Conservation (phyloP, 2,888 invertebrate species). For the Caenorhabditis doughertyi region DNA sequence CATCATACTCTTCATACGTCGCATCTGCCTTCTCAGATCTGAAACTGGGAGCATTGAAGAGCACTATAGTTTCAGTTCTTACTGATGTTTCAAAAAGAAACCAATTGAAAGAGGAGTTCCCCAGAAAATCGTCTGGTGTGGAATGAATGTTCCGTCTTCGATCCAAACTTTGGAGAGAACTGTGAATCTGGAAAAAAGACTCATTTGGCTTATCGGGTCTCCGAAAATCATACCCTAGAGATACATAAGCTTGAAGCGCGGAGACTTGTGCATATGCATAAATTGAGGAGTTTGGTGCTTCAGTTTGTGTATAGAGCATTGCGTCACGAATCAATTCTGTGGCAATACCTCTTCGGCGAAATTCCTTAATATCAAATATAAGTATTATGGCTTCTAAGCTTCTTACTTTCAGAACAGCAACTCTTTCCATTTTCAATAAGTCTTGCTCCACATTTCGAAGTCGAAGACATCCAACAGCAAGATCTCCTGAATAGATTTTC, state of each 20-base stretch:
- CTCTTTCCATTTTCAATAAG: slow-evolving; percentile 58
- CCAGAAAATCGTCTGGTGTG: slow-evolving; percentile 62
- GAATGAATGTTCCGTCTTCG: slow-evolving; percentile 61
- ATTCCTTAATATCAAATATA: slow-evolving; percentile 18
- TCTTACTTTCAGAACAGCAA: slow-evolving; percentile 56
- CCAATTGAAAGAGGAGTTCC: slow-evolving; percentile 34
- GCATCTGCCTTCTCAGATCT: slow-evolving; percentile 34
- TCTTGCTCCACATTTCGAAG: slow-evolving; percentile 41
- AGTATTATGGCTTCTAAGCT: not conserved
- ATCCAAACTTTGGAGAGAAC: slow-evolving; percentile 61
- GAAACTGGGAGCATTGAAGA: not conserved
- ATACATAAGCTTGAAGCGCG: slow-evolving; percentile 50
- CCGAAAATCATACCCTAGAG: slow-evolving; percentile 53
- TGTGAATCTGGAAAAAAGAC: slow-evolving; percentile 43
- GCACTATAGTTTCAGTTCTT: too few relatives aligned
- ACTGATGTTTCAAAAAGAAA: slow-evolving; percentile 52
- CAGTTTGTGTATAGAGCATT: slow-evolving; percentile 27
- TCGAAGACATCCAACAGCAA: slow-evolving; percentile 48
- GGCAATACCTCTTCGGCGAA: slow-evolving; percentile 51
- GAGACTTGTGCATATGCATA: slow-evolving; percentile 62
- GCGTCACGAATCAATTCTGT: slow-evolving; percentile 47
- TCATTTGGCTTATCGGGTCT: too few relatives aligned
- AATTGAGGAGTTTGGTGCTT: slow-evolving; percentile 24
- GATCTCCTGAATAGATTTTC: slow-evolving; percentile 17
- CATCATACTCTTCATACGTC: slow-evolving; percentile 52